phyloP scores from a whole-genome alignment of 2,888 invertebrate species.

The Malthinus seriepunctatus region DNA sequence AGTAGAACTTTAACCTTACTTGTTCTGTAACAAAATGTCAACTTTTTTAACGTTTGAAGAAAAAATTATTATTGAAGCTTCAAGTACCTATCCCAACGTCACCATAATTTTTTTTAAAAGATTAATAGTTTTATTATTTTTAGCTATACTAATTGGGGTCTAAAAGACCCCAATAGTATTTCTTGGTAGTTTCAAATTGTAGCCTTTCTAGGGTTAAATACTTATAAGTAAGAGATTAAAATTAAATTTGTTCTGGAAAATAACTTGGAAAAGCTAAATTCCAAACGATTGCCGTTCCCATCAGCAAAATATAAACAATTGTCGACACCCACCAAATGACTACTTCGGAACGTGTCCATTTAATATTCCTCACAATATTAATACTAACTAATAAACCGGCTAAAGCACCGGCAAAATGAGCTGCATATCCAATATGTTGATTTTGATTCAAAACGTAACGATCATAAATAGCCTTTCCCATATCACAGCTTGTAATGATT shows the following conservation, averaged over 20 bases:
- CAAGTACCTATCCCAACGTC: too few relatives aligned
- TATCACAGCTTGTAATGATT: slow-evolving; percentile 78
- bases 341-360: slow-evolving; percentile 79
- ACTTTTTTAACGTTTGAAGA: too few relatives aligned
- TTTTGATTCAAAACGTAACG: slow-evolving; percentile 71
- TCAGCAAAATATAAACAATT: slow-evolving; percentile 68
- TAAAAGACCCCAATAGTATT: too few relatives aligned
- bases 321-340: slow-evolving; percentile 82
- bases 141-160: too few relatives aligned
- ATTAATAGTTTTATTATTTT: too few relatives aligned
- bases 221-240: not conserved
- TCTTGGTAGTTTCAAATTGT: too few relatives aligned
- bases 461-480: slow-evolving; percentile 89
- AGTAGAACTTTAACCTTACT: too few relatives aligned
- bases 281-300: slow-evolving; percentile 73
- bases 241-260: slow-evolving; percentile 49
- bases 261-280: slow-evolving; percentile 68
- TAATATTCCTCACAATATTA: slow-evolving; percentile 76
- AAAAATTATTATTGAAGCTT: too few relatives aligned
- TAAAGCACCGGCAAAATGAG: slow-evolving; percentile 89
- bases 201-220: too few relatives aligned
- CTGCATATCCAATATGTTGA: slow-evolving; percentile 89
- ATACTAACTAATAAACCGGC: slow-evolving; percentile 76
- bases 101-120: too few relatives aligned
- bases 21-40: too few relatives aligned